Percentiles rank a stretch among this genome's conserved stretches.
These are phyloP conservation scores for Dicentrarchus labrax DNA, from an alignment of 2,113 vertebrate species.

Conservation along the genomic window DNA sequence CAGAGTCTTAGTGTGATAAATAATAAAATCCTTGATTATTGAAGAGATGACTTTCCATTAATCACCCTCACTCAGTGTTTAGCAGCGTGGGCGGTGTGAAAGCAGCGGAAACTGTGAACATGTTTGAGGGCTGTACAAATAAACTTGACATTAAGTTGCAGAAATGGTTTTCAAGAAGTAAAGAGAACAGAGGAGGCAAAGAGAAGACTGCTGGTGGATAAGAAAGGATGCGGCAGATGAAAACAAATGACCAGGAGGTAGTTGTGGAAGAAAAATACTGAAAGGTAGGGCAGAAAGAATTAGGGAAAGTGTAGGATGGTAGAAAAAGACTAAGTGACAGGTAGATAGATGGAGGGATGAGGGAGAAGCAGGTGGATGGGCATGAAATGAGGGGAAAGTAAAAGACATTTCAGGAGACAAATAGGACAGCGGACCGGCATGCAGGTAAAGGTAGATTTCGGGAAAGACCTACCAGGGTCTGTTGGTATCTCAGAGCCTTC, in stretches of 20 bases:
- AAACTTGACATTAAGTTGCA: constrained; percentile 32
- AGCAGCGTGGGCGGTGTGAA: constrained; percentile 36
- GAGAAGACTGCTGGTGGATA: not conserved
- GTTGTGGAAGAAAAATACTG: not conserved
- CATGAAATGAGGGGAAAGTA: not conserved
- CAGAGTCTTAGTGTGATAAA: not conserved
- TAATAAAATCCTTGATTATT: constrained; percentile 26
- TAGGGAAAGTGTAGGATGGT: not conserved
- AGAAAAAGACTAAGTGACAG: constrained; percentile 15
- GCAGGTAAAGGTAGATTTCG: constrained; percentile 49
- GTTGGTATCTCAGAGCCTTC: constrained; percentile 89
- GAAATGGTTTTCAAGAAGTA: constrained; percentile 31
- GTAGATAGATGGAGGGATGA: constrained; percentile 21
- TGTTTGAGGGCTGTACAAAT: constrained; percentile 21
- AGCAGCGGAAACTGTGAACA: constrained; percentile 21
- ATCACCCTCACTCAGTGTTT: constrained; percentile 40
- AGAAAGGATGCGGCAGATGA: not conserved
- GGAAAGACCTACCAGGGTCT: constrained; percentile 88
- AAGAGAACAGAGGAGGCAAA: not conserved
- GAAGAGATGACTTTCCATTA: constrained; percentile 41
- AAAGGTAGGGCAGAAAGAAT: not conserved
- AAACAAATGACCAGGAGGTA: not conserved
- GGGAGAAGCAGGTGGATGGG: constrained; percentile 9
- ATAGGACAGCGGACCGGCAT: constrained; percentile 14
- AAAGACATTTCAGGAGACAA: constrained; percentile 17